Percentiles rank a stretch among this genome's conserved stretches.
phyloP scores from a whole-genome alignment of 2,888 invertebrate species.

The Chloromyia formosa region DNA sequence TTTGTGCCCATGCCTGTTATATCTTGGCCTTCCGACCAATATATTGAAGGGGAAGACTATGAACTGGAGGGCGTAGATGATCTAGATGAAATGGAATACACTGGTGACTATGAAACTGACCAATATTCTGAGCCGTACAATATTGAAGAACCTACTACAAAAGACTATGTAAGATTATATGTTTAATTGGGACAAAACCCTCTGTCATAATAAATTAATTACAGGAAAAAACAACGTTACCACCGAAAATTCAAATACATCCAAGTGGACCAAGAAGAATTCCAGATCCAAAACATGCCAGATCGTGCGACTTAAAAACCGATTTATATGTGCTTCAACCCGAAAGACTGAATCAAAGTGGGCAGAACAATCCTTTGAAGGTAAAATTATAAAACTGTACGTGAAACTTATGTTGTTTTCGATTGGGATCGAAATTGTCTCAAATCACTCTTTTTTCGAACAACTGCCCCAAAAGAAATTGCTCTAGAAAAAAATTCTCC shows the following conservation, averaged over 20 bases:
- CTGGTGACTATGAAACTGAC: conserved; percentile 61
- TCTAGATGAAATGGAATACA: conserved; percentile 60
- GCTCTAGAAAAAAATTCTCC: not conserved
- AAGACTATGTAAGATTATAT: conserved; percentile 57
- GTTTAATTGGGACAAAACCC: not conserved
- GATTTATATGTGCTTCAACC: conserved; percentile 88
- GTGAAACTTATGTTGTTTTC: no score
- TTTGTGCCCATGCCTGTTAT: conserved; percentile 58
- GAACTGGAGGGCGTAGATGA: conserved; percentile 53
- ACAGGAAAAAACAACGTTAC: conserved; percentile 61
- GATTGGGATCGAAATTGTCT: no score
- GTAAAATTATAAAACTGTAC: no score
- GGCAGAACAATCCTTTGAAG: conserved; percentile 83
- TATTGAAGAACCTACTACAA: conserved; percentile 58
- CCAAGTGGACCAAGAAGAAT: conserved; percentile 62
- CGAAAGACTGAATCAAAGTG: conserved; percentile 78
- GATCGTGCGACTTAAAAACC: conserved; percentile 87
- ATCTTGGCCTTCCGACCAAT: conserved; percentile 63
- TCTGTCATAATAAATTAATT: not conserved
- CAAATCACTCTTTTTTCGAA: no score
- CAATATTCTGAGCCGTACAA: conserved; percentile 51
- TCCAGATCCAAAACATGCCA: conserved; percentile 70
- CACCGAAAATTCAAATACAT: conserved; percentile 59
- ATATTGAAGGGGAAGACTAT: conserved; percentile 58
- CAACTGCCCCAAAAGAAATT: no score